phyloP scores from a whole-genome alignment of 2,113 vertebrate species.

The Podilymbus podiceps region DNA sequence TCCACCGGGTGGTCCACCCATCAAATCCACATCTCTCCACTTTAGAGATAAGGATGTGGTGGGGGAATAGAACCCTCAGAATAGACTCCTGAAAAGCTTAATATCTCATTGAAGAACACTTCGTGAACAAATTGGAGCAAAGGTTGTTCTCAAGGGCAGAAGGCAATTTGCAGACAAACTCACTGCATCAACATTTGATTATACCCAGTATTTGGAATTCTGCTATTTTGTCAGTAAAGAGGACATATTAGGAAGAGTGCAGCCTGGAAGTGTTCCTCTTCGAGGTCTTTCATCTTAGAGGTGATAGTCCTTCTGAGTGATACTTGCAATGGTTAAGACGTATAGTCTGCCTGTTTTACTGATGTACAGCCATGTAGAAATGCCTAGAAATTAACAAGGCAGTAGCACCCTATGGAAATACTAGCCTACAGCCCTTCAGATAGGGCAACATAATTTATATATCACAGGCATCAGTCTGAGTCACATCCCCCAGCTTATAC shows the following conservation, averaged over 20 bases:
- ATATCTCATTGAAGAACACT: not conserved
- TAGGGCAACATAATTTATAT: not conserved
- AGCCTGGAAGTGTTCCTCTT: not conserved
- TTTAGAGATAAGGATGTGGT: no score
- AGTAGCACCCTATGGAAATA: not conserved
- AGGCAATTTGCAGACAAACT: not conserved
- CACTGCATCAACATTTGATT: not conserved
- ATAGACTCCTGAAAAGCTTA: not conserved
- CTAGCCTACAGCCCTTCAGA: not conserved
- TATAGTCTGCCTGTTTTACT: not conserved
- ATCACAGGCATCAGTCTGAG: not conserved
- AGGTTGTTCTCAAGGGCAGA: not conserved
- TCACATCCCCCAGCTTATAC: not conserved
- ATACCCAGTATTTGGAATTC: not conserved
- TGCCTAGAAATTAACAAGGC: not conserved
- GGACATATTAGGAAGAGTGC: not conserved
- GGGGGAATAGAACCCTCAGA: no score
- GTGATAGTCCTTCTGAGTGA: not conserved
- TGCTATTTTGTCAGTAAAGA: not conserved
- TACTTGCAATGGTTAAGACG: not conserved
- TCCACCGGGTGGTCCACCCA: no score
- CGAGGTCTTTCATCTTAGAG: not conserved
- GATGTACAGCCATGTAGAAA: not conserved
- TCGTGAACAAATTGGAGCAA: not conserved
- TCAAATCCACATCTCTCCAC: no score